A percentile compares a stretch with the other conserved stretches of the same genome.
phyloP scores from a whole-genome alignment of 2,888 invertebrate species.

The Panopea generosa region DNA sequence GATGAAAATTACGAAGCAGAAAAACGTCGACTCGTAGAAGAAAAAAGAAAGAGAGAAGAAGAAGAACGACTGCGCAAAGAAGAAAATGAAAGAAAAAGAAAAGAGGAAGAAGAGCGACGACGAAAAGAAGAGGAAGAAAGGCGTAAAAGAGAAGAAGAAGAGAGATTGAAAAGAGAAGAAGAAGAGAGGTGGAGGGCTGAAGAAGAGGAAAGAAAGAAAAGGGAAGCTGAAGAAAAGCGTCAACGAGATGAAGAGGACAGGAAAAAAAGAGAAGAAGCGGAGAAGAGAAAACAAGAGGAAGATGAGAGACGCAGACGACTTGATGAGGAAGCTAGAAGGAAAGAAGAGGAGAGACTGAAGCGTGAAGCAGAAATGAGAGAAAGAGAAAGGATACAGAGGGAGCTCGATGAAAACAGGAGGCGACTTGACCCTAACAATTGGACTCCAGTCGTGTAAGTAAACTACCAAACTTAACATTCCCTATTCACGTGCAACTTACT shows the following conservation, averaged over 20 bases:
- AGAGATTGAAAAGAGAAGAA: too few species aligned
- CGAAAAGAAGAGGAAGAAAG: too few species aligned
- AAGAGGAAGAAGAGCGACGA: too few species aligned
- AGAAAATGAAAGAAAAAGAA: too few species aligned
- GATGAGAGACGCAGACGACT: background rate
- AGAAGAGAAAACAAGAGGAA: background rate
- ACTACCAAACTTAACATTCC: too few species aligned
- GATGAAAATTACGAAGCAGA: background rate
- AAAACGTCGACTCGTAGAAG: background rate
- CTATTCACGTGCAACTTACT: too few species aligned
- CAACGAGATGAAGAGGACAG: background rate
- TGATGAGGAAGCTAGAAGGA: background rate
- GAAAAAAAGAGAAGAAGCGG: background rate
- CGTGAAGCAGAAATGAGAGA: background rate
- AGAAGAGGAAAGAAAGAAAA: background rate
- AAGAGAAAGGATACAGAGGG: constrained; percentile 1
- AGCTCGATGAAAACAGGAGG: background rate
- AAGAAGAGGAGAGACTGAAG: background rate
- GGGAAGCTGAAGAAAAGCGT: background rate
- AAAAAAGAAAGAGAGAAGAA: background rate
- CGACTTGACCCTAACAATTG: too few species aligned
- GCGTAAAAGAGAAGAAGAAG: too few species aligned
- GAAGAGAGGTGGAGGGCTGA: too few species aligned
- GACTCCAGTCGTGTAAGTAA: too few species aligned
- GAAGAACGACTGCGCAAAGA: too few species aligned